Percentiles rank a stretch among this genome's conserved stretches.
Evolutionary conservation across 2,113 vertebrate species (phyloP).

Genomic region (Coptodon bakossiorum): DNA sequence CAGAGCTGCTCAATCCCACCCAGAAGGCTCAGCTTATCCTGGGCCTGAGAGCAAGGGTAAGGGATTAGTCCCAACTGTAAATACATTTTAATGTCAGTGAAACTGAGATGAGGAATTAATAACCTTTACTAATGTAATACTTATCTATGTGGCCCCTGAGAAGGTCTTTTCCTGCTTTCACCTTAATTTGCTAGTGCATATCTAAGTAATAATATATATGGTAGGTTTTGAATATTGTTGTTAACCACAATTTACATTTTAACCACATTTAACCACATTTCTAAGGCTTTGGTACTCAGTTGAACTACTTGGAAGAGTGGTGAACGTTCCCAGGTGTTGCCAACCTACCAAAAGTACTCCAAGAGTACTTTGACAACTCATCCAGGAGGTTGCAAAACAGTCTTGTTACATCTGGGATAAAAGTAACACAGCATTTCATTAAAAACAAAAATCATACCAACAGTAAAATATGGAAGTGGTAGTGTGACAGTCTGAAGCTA

Average conservation of each 20-base stretch:
- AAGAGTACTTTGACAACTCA: neutral
- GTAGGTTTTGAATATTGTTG: neutral
- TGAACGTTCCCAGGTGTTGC: neutral
- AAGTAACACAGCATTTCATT: neutral
- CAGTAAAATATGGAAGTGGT: neutral
- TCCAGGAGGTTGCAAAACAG: neutral
- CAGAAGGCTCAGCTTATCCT: slow-evolving; percentile 69
- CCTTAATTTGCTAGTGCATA: neutral
- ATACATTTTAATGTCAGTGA: neutral
- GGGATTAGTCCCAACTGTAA: neutral
- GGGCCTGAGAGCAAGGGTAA: slow-evolving; percentile 74
- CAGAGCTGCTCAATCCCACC: slow-evolving; percentile 63
- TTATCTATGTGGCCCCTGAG: neutral
- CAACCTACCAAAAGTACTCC: neutral
- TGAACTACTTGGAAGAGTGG: neutral
- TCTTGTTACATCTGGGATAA: neutral
- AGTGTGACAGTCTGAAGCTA: neutral
- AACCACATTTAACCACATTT: neutral
- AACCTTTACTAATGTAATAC: neutral
- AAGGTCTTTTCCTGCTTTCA: neutral
- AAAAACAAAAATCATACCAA: neutral
- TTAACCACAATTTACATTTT: neutral
- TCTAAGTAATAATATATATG: neutral
- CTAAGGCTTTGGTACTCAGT: neutral
- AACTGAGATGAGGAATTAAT: neutral